These are phyloP conservation scores for Empis stercorea DNA, from an alignment of 2,888 invertebrate genomes.

Conservation along the genomic window DNA sequence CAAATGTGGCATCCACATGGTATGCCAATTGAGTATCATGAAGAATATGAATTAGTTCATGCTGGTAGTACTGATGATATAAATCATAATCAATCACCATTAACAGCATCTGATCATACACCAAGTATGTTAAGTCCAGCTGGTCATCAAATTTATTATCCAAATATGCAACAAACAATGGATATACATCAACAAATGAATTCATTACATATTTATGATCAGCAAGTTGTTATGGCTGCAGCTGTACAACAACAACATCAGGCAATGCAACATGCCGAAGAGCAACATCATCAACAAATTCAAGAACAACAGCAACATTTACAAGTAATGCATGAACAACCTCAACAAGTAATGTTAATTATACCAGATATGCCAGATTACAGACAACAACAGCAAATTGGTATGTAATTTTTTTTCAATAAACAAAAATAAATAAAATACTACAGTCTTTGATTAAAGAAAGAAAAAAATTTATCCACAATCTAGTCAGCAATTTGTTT, in stretches of 20 bases:
- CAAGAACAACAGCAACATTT: constrained; percentile 10
- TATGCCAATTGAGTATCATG: constrained; percentile 24
- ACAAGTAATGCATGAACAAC: constrained; percentile 5
- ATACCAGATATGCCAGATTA: constrained; percentile 10
- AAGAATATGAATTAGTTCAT: constrained; percentile 23
- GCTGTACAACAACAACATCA: constrained; percentile 5
- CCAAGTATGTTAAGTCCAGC: constrained; percentile 33
- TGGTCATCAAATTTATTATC: constrained; percentile 24
- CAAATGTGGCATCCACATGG: constrained; percentile 25
- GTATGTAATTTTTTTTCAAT: not conserved
- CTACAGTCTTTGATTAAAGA: no score
- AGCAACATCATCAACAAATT: constrained; percentile 6
- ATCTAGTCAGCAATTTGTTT: no score
- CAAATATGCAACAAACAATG: constrained; percentile 23
- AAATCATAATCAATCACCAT: constrained; percentile 27
- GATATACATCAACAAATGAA: constrained; percentile 33
- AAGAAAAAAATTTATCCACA: no score
- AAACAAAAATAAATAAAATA: no score
- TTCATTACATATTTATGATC: constrained; percentile 32
- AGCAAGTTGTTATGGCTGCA: constrained; percentile 17
- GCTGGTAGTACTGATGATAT: constrained; percentile 24
- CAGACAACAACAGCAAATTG: constrained; percentile 8
- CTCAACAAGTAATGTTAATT: constrained; percentile 6
- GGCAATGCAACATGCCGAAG: constrained; percentile 1
- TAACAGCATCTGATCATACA: constrained; percentile 29